Evolutionary conservation across 2,113 vertebrate genomes (phyloP), one percentile per base, ranked within the genome.

Genomic region (Xiphias gladius): DNA sequence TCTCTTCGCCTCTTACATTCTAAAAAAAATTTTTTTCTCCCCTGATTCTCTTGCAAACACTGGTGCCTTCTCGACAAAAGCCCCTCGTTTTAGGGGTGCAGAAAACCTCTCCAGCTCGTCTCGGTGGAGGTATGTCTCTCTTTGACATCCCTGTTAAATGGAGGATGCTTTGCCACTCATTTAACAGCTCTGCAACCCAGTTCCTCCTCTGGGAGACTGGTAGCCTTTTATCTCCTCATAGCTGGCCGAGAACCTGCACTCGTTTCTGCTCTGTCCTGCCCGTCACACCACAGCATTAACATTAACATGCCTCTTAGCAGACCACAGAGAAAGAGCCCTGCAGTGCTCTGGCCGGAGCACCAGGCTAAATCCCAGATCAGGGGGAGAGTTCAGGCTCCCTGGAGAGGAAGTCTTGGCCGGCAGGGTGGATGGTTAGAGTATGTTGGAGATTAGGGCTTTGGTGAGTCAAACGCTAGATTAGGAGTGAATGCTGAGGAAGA

Each of bases 381-480:
- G 58, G 61, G 66, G 26, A 67, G 85, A 78, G 73, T 76, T 79
- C 50, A 74, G 66, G 28, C 55, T 77, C 75, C 78, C 79, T 61
- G 43, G 81, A 82, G 85, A 83, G 61, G 66, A 79, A 24, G 68
- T 85, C 67, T 84, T 84, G 81, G 79, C 85, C 22, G 3, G 46
- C 76, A 73, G 86, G 66, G 72, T 76, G 75, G 75, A 82, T 83
- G 58, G 76, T 73, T 66, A 28, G 71, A 85, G 81, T 84, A 55
- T 79, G 80, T 74, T 74, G 61, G 62, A 77, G 84, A 90, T 91
- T 86, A 91, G 61, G 66, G 52, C 63, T 87, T 86, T 82, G 62
- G 76, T 20, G 43, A 90, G 80, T 90, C 89, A 88, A 88, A 84
- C 1, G 61, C 54, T 67, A 76, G 83, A 92, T 88, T 89, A 92